phyloP scores from a whole-genome alignment of 1,140 invertebrate genomes.

The Euwallacea fornicatus region DNA sequence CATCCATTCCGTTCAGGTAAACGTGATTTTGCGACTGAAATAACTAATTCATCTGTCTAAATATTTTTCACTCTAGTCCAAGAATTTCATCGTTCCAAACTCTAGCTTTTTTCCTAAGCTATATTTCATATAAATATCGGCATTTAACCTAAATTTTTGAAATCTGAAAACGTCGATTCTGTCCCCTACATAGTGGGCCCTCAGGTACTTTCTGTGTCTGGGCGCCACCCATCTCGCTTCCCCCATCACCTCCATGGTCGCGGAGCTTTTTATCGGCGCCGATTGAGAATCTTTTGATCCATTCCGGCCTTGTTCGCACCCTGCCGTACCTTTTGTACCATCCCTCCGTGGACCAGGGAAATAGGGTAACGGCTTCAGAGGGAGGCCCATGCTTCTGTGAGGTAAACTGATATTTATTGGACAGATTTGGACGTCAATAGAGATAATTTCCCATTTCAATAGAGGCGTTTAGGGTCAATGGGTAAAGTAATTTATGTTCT shows the following conservation, averaged over 20 bases:
- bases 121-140: neutral
- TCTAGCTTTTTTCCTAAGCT: neutral
- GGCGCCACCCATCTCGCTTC: slow-evolving; percentile 37
- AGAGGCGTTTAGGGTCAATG: slow-evolving; percentile 22
- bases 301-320: slow-evolving; percentile 31
- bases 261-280: slow-evolving; percentile 22
- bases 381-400: slow-evolving; percentile 23
- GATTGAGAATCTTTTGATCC: slow-evolving; percentile 27
- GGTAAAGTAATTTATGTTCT: slow-evolving; percentile 23
- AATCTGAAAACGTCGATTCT: neutral
- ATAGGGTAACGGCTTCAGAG: slow-evolving; percentile 20
- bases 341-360: slow-evolving; percentile 11
- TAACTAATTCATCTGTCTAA: too few species aligned
- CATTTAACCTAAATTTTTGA: neutral
- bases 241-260: slow-evolving; percentile 27
- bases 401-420: slow-evolving; percentile 35
- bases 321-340: slow-evolving; percentile 26
- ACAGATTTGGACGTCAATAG: slow-evolving; percentile 29
- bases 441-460: slow-evolving; percentile 28
- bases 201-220: slow-evolving; percentile 3
- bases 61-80: neutral
- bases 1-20: too few species aligned
- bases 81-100: neutral
- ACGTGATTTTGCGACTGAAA: too few species aligned
- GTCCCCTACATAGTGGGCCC: neutral